phyloP scores from a whole-genome alignment of 2,888 invertebrate genomes.

The Cephus sareptanus region DNA sequence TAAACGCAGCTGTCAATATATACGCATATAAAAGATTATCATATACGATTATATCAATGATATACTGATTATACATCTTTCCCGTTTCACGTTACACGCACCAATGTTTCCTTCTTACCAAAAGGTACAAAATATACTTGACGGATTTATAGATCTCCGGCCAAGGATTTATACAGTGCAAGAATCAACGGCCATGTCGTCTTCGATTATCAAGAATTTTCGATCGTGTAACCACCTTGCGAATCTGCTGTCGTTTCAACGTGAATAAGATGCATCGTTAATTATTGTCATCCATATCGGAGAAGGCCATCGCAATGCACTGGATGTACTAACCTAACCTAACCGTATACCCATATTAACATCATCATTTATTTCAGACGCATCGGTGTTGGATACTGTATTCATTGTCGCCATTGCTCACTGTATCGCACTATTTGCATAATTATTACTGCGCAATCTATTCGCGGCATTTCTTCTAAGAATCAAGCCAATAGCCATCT shows the following conservation, averaged over 20 bases:
- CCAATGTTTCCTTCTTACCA: neutral
- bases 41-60: neutral
- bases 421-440: conserved; percentile 9
- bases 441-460: conserved; percentile 19
- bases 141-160: neutral
- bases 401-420: conserved; percentile 11
- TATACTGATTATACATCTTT: neutral
- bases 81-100: neutral
- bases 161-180: neutral
- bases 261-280: neutral
- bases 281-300: neutral
- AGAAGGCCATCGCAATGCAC: neutral
- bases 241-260: neutral
- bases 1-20: neutral
- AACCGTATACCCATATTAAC: neutral
- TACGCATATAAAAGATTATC: neutral
- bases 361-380: conserved; percentile 7
- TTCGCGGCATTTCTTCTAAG: conserved; percentile 12
- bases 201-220: neutral
- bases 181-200: neutral
- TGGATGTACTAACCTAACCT: neutral
- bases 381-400: conserved; percentile 6
- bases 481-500: neutral
- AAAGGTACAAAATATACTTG: neutral
- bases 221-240: neutral